Evolutionary conservation across 2,797 vertebrate species (phyloP).

Genomic region (Urosaurus nigricauda): DNA sequence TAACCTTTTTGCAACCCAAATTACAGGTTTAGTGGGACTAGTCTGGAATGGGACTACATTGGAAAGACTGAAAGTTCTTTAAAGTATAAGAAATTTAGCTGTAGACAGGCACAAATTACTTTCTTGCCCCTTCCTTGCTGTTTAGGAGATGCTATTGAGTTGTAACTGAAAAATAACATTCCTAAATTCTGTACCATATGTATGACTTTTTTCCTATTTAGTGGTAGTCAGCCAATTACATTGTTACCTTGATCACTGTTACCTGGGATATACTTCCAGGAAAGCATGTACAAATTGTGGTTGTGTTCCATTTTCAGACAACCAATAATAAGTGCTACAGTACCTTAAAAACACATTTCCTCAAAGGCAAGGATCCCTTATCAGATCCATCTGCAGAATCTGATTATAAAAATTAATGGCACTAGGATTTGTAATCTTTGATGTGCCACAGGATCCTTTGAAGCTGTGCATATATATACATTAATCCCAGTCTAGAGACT

Average conservation of each 20-base stretch:
- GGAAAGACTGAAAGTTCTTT: background rate
- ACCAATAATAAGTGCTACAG: background rate
- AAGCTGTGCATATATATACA: background rate
- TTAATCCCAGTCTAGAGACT: background rate
- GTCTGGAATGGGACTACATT: background rate
- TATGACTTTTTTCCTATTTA: background rate
- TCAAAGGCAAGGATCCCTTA: background rate
- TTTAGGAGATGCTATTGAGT: too few species aligned
- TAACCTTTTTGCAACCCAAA: background rate
- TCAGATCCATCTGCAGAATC: background rate
- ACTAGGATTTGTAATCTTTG: background rate
- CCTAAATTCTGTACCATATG: too few species aligned
- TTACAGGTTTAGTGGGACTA: background rate
- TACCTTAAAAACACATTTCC: background rate
- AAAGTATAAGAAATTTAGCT: background rate
- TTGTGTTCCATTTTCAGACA: background rate
- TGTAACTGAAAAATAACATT: too few species aligned
- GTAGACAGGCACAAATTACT: background rate
- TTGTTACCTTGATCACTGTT: background rate
- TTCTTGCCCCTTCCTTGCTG: background rate
- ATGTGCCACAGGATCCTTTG: slow-evolving; percentile 10
- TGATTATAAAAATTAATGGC: background rate
- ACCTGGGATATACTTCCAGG: background rate
- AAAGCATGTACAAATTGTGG: background rate
- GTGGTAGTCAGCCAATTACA: too few species aligned